These are phyloP conservation scores for Dryomyza anilis DNA, from an alignment of 2,888 invertebrate genomes.

Conservation along the genomic window DNA sequence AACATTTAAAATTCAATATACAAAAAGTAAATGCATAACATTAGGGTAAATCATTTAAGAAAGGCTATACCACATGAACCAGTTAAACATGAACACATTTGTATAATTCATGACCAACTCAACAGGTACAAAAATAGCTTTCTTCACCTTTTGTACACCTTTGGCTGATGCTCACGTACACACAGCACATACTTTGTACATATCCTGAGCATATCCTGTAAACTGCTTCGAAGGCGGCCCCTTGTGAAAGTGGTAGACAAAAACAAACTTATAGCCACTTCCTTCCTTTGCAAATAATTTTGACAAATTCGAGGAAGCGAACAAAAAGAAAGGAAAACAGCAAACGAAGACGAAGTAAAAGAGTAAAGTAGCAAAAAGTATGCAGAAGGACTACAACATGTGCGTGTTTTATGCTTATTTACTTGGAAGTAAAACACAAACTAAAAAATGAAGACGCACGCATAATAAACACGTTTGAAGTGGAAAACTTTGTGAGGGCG, in stretches of 20 bases:
- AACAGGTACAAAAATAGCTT: too few relatives aligned
- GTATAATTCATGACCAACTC: too few relatives aligned
- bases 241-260: slow-evolving; percentile 19
- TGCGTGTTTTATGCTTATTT: neutral
- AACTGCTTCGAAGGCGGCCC: slow-evolving; percentile 17
- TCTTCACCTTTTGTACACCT: too few relatives aligned
- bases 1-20: too few relatives aligned
- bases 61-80: too few relatives aligned
- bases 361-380: too few relatives aligned
- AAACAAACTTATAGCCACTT: slow-evolving; percentile 22
- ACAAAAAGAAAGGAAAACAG: neutral
- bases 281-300: slow-evolving; percentile 36
- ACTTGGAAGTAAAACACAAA: neutral
- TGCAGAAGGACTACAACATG: too few relatives aligned
- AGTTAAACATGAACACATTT: too few relatives aligned
- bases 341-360: neutral
- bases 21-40: too few relatives aligned
- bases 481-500: neutral
- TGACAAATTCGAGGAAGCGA: slow-evolving; percentile 30
- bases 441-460: neutral
- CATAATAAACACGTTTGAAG: slow-evolving; percentile 2
- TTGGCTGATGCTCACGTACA: slow-evolving; percentile 11
- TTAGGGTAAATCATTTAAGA: too few relatives aligned
- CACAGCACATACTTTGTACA: slow-evolving; percentile 8
- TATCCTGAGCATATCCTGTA: neutral